Conservation (phyloP, 2,113 vertebrate genomes). For the Leiothrix lutea region DNA sequence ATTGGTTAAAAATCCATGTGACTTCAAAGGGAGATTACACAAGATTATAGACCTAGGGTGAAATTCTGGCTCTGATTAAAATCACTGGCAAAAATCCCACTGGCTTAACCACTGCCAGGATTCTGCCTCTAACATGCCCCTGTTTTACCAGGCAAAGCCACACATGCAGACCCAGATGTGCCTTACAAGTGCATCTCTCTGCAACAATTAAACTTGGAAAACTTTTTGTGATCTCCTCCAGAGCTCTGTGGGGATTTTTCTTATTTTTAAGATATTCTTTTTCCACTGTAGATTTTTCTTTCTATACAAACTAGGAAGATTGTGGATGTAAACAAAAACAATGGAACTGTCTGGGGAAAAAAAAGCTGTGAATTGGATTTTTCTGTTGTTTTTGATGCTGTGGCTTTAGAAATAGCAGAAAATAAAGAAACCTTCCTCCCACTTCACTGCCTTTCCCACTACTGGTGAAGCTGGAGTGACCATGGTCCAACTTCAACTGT, state of each 20-base stretch:
- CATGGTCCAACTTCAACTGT: background rate
- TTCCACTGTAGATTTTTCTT: background rate
- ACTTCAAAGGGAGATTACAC: conserved; percentile 57
- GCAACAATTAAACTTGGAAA: background rate
- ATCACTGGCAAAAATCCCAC: conserved; percentile 23
- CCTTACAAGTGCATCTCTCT: background rate
- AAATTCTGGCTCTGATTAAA: conserved; percentile 54
- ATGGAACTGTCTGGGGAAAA: background rate
- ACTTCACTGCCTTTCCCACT: background rate
- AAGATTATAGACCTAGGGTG: conserved; percentile 47
- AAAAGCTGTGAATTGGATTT: background rate
- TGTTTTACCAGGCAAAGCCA: background rate
- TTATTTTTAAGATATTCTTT: background rate
- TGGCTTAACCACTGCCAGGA: conserved; percentile 1
- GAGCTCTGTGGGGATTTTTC: background rate
- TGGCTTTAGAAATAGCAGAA: background rate
- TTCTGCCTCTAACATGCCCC: background rate
- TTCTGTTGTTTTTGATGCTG: background rate
- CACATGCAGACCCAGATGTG: background rate
- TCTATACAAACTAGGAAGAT: background rate
- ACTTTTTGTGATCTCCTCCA: background rate
- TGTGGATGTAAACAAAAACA: background rate
- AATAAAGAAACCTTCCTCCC: background rate
- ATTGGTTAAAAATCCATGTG: conserved; percentile 28
- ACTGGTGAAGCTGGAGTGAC: background rate